A percentile compares a stretch with the other conserved stretches of the same genome.
phyloP scores from a whole-genome alignment of 1,140 invertebrate genomes.

The Drosophila ambigua region DNA sequence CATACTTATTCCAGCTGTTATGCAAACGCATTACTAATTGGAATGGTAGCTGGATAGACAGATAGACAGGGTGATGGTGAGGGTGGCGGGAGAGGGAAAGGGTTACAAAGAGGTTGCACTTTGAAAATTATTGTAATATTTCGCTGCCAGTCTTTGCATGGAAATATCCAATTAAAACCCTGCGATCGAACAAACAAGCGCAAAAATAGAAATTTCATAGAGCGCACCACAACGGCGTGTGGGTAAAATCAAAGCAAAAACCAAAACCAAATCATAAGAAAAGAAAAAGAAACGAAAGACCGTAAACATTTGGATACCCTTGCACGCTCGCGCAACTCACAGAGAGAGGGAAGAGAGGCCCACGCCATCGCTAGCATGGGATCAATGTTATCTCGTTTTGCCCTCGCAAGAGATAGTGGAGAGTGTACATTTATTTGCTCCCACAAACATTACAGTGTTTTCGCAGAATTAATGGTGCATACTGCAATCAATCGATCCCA shows the following conservation, averaged over 20 bases:
- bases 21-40: constrained; percentile 70
- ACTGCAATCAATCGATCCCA: too few species aligned
- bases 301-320: too few species aligned
- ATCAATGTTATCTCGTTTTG: too few species aligned
- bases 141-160: constrained; percentile 29
- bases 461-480: too few species aligned
- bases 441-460: too few species aligned
- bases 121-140: constrained; percentile 25
- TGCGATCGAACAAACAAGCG: constrained; percentile 53
- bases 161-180: constrained; percentile 41
- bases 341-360: too few species aligned
- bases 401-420: too few species aligned
- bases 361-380: too few species aligned
- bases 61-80: not conserved
- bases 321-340: too few species aligned
- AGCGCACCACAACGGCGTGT: constrained; percentile 8
- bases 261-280: not conserved
- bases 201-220: constrained; percentile 55
- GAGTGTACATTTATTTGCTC: too few species aligned
- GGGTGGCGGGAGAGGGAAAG: constrained; percentile 2
- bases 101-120: constrained; percentile 43
- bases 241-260: constrained; percentile 23
- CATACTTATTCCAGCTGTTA: constrained; percentile 38
- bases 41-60: constrained; percentile 18
- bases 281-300: too few species aligned